Evolutionary conservation across 2,888 invertebrate species (phyloP), one percentile per base, ranked within the genome.

Genomic region (Drosophila yooni): DNA sequence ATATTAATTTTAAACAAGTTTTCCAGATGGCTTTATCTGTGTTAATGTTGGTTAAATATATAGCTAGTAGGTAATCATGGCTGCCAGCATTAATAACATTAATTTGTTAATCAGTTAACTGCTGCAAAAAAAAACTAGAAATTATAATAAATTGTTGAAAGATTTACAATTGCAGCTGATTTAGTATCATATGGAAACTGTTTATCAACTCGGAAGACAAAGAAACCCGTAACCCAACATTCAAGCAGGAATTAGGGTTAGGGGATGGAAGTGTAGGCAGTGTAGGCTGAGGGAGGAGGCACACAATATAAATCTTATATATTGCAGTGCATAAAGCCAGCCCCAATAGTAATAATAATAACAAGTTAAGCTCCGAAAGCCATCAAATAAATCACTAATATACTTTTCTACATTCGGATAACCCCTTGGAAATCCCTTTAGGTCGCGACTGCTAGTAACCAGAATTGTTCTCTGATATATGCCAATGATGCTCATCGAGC

Each of bases 401-500:
- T 4, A 46, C 46, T 25, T 46, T 46, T 15, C 46, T 46, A 15
- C 4, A 10, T 25, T 33, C 2, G 15, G 52, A 21, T 51, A 51
- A n/a, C n/a, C 11, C 31, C 13, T n/a, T 7, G n/a, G 13, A 33
- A 21, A 52, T 21, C 33, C 21, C 21, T 21, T 31, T 13, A 46
- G 25, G 27, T 25, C 25, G 27, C 54, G 1, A n/a, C 36, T 18
- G 34, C 15, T 13, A 18, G 31, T 34, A 34, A 15, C 15, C 25
- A 18, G 10, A 10, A 15, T 57, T 68, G 64, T 53, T 29, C 21
- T 2, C 69, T 79, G 71, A 73, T 85, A 73, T 82, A 86, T 79
- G 81, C 69, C 89, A 81, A 79, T 86, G 81, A 76, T 79, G 87
- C 81, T 79, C 88, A 88, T 69, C 70, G 76, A 66, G 83, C 74